A percentile compares a stretch with the other conserved stretches of the same genome.
These are phyloP conservation scores for Teleopsis dalmanni DNA, from an alignment of 1,140 invertebrate genomes.

Conservation along the genomic window DNA sequence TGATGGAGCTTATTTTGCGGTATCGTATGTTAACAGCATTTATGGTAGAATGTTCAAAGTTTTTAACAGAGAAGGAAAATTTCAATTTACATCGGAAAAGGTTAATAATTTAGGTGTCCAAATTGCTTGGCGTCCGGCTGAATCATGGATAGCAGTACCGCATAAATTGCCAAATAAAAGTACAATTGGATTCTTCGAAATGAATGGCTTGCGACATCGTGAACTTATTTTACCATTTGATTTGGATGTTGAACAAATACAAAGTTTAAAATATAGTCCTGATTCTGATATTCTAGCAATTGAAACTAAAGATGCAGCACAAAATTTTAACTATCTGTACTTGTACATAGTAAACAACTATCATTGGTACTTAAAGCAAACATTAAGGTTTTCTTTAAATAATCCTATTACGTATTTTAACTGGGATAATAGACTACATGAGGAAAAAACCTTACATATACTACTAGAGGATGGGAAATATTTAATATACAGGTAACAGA, in stretches of 20 bases:
- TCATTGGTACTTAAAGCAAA: slow-evolving; percentile 86
- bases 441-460: slow-evolving; percentile 55
- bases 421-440: slow-evolving; percentile 57
- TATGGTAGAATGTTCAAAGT: slow-evolving; percentile 56
- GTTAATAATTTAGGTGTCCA: slow-evolving; percentile 59
- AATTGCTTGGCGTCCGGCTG: slow-evolving; percentile 72
- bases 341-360: slow-evolving; percentile 80
- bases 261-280: slow-evolving; percentile 65
- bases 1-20: slow-evolving; percentile 75
- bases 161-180: slow-evolving; percentile 60
- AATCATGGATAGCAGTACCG: slow-evolving; percentile 67
- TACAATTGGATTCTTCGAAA: slow-evolving; percentile 80
- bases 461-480: slow-evolving; percentile 50
- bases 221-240: slow-evolving; percentile 67
- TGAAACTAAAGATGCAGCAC: slow-evolving; percentile 45
- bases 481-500: slow-evolving; percentile 51
- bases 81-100: slow-evolving; percentile 66
- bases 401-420: slow-evolving; percentile 45
- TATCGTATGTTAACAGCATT: slow-evolving; percentile 54
- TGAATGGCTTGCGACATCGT: slow-evolving; percentile 83
- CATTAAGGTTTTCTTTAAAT: slow-evolving; percentile 47
- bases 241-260: slow-evolving; percentile 48
- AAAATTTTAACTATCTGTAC: slow-evolving; percentile 50
- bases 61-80: slow-evolving; percentile 63
- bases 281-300: slow-evolving; percentile 70